Percentiles rank a stretch among this genome's conserved stretches.
Evolutionary conservation across 2,888 invertebrate species (phyloP).

Genomic region (Calameuta idolon): DNA sequence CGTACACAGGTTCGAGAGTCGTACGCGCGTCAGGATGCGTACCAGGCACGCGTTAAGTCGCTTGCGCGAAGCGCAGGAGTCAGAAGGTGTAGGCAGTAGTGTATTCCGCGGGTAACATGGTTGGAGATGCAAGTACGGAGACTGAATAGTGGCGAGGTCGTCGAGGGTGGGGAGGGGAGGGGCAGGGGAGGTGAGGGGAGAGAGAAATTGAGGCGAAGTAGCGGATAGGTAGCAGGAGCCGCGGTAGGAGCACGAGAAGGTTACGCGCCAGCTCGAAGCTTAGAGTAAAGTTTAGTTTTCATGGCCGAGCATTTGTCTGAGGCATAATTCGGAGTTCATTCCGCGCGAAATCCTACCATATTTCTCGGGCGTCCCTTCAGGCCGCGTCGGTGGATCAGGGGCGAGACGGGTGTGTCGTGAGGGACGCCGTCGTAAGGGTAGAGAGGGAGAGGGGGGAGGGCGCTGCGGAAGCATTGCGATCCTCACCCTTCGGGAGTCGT

Average conservation of each 20-base stretch:
- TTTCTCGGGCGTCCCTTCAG: slow-evolving; percentile 37
- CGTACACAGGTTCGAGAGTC: neutral
- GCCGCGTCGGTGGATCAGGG: slow-evolving; percentile 14
- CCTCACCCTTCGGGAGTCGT: neutral
- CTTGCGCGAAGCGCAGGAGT: slow-evolving; percentile 3
- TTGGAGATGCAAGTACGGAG: neutral
- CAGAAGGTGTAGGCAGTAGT: neutral
- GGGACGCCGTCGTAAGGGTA: neutral
- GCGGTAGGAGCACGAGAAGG: slow-evolving; percentile 16
- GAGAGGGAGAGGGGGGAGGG: too few relatives aligned
- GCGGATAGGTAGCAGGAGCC: slow-evolving; percentile 38
- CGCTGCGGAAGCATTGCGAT: neutral
- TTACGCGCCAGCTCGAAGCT: slow-evolving; percentile 42
- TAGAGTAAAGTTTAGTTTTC: slow-evolving; percentile 54
- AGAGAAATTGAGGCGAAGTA: neutral
- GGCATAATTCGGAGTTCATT: slow-evolving; percentile 55
- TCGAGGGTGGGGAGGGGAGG: too few relatives aligned
- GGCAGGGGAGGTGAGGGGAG: too few relatives aligned
- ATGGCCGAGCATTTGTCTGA: slow-evolving; percentile 53
- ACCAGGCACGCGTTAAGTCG: slow-evolving; percentile 2
- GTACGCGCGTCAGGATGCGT: neutral
- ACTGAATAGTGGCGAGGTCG: neutral
- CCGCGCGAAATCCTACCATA: slow-evolving; percentile 44
- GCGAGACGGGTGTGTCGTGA: slow-evolving; percentile 7
- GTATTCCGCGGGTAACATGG: neutral